phyloP scores from a whole-genome alignment of 2,797 vertebrate species.

The Lepilemur ruficaudatus region DNA sequence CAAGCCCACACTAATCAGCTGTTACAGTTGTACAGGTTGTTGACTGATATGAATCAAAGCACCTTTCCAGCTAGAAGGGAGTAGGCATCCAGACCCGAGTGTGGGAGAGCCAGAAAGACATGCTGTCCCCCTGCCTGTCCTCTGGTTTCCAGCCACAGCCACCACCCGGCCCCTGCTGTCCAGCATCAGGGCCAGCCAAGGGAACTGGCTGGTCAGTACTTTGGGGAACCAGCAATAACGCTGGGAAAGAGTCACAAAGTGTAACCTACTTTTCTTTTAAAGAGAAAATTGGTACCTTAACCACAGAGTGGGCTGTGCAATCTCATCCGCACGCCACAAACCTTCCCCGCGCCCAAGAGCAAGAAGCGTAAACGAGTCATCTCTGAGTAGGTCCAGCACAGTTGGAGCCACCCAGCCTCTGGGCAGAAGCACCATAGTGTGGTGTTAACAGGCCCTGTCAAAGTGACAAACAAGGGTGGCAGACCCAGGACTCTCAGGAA shows the following conservation, averaged over 20 bases:
- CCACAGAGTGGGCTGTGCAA: no score
- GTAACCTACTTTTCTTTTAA: background rate
- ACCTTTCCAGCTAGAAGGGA: background rate
- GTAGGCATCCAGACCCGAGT: no score
- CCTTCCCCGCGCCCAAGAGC: background rate
- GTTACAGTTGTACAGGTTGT: accelerated
- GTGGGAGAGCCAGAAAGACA: background rate
- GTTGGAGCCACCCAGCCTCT: background rate
- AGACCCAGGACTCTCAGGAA: no score
- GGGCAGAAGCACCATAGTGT: accelerated
- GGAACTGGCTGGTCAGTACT: background rate
- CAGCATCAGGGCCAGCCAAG: background rate
- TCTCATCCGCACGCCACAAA: accelerated
- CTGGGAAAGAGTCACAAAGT: no score
- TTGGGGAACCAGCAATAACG: background rate
- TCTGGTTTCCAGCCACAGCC: background rate
- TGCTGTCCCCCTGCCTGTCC: accelerated
- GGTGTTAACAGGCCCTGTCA: background rate
- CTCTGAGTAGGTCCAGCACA: no score
- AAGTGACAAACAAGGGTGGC: no score
- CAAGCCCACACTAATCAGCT: background rate
- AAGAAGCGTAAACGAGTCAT: accelerated
- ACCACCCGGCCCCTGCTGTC: accelerated
- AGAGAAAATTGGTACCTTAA: background rate
- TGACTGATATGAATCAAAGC: accelerated